Percentiles rank a stretch among this genome's conserved stretches.
Evolutionary conservation across 1,140 invertebrate genomes (phyloP).

Genomic region (Bombus haemorrhoidalis): DNA sequence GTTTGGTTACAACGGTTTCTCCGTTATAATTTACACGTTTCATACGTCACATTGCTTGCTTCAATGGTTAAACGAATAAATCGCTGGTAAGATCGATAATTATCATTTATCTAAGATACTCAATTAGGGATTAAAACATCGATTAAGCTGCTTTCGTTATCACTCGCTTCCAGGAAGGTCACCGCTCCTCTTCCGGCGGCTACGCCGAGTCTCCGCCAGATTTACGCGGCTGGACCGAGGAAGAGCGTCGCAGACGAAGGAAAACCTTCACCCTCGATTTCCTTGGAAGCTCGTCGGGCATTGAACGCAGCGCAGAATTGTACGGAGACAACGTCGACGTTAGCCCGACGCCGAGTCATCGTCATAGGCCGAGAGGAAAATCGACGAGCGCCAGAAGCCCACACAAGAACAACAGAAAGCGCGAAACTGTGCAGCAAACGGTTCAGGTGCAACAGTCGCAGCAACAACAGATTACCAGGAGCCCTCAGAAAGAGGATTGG

Average conservation of each 20-base stretch:
- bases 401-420: conserved; percentile 79
- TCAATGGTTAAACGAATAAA: not conserved
- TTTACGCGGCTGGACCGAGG: conserved; percentile 85
- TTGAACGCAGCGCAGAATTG: conserved; percentile 72
- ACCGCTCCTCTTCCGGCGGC: conserved; percentile 90
- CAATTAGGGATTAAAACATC: not conserved
- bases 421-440: conserved; percentile 82
- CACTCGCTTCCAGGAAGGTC: conserved; percentile 78
- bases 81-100: not conserved
- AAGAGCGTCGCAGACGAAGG: conserved; percentile 86
- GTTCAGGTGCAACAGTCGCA: conserved; percentile 64
- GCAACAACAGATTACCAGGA: conserved; percentile 72
- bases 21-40: not conserved
- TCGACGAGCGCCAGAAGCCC: conserved; percentile 70
- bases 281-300: conserved; percentile 81
- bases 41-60: not conserved
- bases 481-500: conserved; percentile 80
- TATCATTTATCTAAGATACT: not conserved
- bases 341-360: conserved; percentile 82
- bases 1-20: too few species aligned
- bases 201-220: conserved; percentile 91
- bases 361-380: conserved; percentile 81
- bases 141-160: not conserved
- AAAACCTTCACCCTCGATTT: conserved; percentile 88
- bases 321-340: conserved; percentile 82